Conservation (phyloP, 2,797 vertebrate species). For the Anguilla anguilla region DNA sequence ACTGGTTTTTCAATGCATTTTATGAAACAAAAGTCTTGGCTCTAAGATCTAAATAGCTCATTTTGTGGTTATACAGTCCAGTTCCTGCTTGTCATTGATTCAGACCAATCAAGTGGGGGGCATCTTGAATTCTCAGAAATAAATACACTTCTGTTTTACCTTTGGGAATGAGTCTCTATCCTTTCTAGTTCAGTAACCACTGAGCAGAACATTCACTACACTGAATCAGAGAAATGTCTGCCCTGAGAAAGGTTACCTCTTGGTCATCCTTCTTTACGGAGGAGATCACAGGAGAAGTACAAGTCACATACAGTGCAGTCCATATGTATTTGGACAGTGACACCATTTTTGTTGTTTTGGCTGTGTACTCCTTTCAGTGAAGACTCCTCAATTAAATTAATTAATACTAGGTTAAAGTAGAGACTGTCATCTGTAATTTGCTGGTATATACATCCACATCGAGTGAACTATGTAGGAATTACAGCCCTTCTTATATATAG, state of each 20-base stretch:
- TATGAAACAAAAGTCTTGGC: slow-evolving; percentile 40
- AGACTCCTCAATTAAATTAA: no score
- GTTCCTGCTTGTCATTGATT: slow-evolving; percentile 60
- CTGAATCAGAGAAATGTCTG: slow-evolving; percentile 98
- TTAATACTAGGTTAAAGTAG: no score
- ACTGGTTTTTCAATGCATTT: no score
- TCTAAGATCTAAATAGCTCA: slow-evolving; percentile 64
- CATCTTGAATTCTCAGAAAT: slow-evolving; percentile 86
- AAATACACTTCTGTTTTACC: slow-evolving; percentile 89
- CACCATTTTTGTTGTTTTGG: no score
- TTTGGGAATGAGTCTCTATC: slow-evolving; percentile 94
- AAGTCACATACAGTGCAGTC: no score
- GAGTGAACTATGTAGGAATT: no score
- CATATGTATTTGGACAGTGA: no score
- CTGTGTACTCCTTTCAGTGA: no score
- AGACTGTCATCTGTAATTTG: no score
- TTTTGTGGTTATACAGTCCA: slow-evolving; percentile 64
- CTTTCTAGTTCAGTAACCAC: slow-evolving; percentile 97
- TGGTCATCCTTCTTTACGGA: slow-evolving; percentile 77
- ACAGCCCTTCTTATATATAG: no score
- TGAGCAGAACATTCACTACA: slow-evolving; percentile 98
- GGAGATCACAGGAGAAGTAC: no score
- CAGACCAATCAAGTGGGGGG: slow-evolving; percentile 69
- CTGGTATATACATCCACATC: no score
- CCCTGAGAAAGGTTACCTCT: slow-evolving; percentile 96